Percentiles rank a stretch among this genome's conserved stretches.
Conservation (phyloP, 2,888 invertebrate genomes). For the Sericinus montela region DNA sequence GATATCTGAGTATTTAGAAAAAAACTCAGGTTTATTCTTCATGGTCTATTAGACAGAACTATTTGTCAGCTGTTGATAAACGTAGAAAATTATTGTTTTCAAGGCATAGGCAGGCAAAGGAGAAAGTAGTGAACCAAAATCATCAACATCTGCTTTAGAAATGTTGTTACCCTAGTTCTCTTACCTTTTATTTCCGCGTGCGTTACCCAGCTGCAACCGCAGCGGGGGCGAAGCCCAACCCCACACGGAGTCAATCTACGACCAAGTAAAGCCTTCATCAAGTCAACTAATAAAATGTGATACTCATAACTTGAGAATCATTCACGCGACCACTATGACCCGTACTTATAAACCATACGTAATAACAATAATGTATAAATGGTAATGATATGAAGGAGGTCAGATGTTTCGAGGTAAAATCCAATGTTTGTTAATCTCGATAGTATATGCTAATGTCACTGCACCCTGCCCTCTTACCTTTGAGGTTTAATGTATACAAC, state of each 20-base stretch:
- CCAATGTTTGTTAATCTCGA: conserved; percentile 42
- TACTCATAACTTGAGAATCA: conserved; percentile 27
- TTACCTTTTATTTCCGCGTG: conserved; percentile 75
- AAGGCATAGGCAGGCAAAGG: neutral
- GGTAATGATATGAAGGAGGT: conserved; percentile 13
- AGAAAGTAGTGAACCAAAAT: neutral
- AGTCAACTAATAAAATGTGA: conserved; percentile 30
- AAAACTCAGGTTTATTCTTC: no score
- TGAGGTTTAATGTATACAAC: conserved; percentile 57
- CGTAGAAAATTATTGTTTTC: no score
- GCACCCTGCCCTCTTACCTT: conserved; percentile 59
- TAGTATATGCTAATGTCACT: conserved; percentile 60
- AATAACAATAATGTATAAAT: conserved; percentile 6
- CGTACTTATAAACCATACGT: neutral
- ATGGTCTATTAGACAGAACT: no score
- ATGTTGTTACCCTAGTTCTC: conserved; percentile 26
- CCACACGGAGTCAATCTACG: conserved; percentile 96
- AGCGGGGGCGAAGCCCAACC: conserved; percentile 95
- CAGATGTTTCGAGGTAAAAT: conserved; percentile 28
- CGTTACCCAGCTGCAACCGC: conserved; percentile 87
- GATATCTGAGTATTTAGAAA: no score
- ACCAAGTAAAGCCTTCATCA: conserved; percentile 41
- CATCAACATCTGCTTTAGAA: neutral
- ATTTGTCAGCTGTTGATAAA: no score
- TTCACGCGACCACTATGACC: conserved; percentile 13